A percentile compares a stretch with the other conserved stretches of the same genome.
Evolutionary conservation across 2,888 invertebrate genomes (phyloP).

Genomic region (Muschampia plurimacula): DNA sequence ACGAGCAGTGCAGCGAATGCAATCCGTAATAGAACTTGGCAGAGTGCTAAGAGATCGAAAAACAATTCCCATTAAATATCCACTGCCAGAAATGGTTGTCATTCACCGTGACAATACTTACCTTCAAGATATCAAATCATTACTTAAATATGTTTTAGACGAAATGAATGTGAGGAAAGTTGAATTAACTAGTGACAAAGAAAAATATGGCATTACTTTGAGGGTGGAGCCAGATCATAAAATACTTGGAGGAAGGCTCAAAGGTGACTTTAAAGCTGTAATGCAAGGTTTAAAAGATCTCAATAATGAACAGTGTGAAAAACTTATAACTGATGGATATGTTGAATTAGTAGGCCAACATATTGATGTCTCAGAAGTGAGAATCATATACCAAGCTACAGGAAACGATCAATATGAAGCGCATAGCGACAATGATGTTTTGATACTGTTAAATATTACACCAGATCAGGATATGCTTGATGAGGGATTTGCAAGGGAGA

Average conservation of each 20-base stretch:
- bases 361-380: slow-evolving; percentile 91
- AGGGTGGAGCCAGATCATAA: slow-evolving; percentile 98
- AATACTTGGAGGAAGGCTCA: slow-evolving; percentile 94
- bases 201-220: slow-evolving; percentile 95
- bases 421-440: slow-evolving; percentile 94
- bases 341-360: slow-evolving; percentile 91
- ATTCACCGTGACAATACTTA: slow-evolving; percentile 94
- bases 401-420: slow-evolving; percentile 93
- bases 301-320: slow-evolving; percentile 91
- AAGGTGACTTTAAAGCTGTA: slow-evolving; percentile 95
- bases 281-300: slow-evolving; percentile 92
- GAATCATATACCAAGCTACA: slow-evolving; percentile 92
- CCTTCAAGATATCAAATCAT: slow-evolving; percentile 90
- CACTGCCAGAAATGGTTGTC: slow-evolving; percentile 97
- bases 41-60: slow-evolving; percentile 96
- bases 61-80: slow-evolving; percentile 98
- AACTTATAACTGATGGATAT: slow-evolving; percentile 89
- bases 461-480: slow-evolving; percentile 96
- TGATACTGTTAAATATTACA: slow-evolving; percentile 95
- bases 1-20: slow-evolving; percentile 96
- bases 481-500: slow-evolving; percentile 94
- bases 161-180: slow-evolving; percentile 97
- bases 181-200: slow-evolving; percentile 94
- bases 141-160: slow-evolving; percentile 94
- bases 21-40: slow-evolving; percentile 97